phyloP scores from a whole-genome alignment of 2,888 invertebrate species.

The Ophioninae sp. region DNA sequence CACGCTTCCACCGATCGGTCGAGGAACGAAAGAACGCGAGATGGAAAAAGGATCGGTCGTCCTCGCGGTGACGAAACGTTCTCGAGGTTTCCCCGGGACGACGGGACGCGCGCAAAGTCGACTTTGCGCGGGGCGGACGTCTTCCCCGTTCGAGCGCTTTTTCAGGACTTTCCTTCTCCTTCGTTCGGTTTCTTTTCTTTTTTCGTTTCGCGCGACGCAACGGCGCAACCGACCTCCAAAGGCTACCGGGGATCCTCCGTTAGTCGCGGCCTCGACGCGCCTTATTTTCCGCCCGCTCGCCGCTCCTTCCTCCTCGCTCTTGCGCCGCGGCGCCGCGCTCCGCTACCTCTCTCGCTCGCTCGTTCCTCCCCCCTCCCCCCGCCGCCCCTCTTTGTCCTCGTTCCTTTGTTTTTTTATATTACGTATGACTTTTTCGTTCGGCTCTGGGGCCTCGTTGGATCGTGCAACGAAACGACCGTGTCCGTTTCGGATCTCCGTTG shows the following conservation, averaged over 20 bases:
- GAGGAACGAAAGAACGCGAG: no score
- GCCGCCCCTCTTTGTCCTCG: neutral
- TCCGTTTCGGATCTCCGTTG: no score
- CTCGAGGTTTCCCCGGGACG: no score
- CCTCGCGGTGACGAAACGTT: no score
- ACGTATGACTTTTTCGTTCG: no score
- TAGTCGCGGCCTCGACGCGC: slow-evolving; percentile 44
- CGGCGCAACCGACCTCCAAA: slow-evolving; percentile 55
- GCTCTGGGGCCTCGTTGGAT: no score
- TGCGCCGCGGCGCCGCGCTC: slow-evolving; percentile 8
- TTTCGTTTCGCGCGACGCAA: slow-evolving; percentile 39
- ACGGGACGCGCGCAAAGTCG: neutral
- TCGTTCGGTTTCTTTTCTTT: no score
- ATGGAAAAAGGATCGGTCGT: no score
- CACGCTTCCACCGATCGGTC: no score
- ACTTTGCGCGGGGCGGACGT: neutral
- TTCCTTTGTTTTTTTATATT: slow-evolving; percentile 4
- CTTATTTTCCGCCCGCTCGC: slow-evolving; percentile 22
- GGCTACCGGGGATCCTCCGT: slow-evolving; percentile 48
- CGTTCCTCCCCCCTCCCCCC: no score
- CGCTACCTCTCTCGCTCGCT: no score
- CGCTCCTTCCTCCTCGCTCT: slow-evolving; percentile 40
- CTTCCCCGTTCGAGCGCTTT: neutral
- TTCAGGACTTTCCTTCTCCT: slow-evolving; percentile 18
- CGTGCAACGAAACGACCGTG: no score